These are phyloP conservation scores for Crocallis elinguaria DNA, from an alignment of 2,888 invertebrate genomes.

Conservation along the genomic window DNA sequence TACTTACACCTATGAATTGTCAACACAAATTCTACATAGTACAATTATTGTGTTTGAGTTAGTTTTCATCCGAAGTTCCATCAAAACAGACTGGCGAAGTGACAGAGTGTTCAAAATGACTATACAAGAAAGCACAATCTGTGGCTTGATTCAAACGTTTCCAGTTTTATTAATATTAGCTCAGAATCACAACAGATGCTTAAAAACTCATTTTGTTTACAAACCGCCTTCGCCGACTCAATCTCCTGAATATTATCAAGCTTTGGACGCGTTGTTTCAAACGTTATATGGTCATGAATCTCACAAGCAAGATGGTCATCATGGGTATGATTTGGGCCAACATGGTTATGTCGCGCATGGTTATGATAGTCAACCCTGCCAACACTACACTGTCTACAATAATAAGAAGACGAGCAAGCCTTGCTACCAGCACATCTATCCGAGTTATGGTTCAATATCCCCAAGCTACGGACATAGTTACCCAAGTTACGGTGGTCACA, in stretches of 20 bases:
- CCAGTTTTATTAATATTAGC: constrained; percentile 73
- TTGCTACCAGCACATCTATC: constrained; percentile 43
- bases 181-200: constrained; percentile 67
- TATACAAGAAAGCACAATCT: constrained; percentile 62
- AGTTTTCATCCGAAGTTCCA: constrained; percentile 32
- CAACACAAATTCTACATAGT: no score
- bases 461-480: constrained; percentile 28
- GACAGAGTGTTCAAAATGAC: constrained; percentile 55
- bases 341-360: constrained; percentile 19
- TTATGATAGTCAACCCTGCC: constrained; percentile 18
- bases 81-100: constrained; percentile 6
- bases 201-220: constrained; percentile 70
- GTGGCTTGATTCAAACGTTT: constrained; percentile 70
- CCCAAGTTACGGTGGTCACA: constrained; percentile 1
- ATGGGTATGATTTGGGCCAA: constrained; percentile 12
- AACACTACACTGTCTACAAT: constrained; percentile 12
- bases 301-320: constrained; percentile 34
- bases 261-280: constrained; percentile 68
- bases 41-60: no score
- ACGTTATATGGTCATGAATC: constrained; percentile 55
- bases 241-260: constrained; percentile 74
- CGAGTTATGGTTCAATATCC: constrained; percentile 33
- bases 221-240: constrained; percentile 72
- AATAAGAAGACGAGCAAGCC: constrained; percentile 31
- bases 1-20: no score